Conservation (phyloP, 1,140 invertebrate species). For the Metaphire vulgaris region DNA sequence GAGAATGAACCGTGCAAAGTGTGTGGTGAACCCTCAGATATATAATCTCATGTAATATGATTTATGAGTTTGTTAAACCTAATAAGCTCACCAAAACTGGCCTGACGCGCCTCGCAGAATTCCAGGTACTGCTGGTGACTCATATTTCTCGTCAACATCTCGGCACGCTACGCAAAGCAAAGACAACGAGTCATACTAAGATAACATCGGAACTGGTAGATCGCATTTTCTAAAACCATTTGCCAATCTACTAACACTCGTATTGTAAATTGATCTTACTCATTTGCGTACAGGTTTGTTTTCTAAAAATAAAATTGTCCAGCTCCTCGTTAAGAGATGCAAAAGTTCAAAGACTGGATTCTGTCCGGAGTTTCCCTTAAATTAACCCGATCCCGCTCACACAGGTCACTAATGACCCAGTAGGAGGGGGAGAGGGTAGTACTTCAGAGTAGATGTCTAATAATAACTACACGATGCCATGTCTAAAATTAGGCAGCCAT, state of each 20-base stretch:
- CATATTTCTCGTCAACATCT: constrained; percentile 42
- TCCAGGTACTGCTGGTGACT: constrained; percentile 45
- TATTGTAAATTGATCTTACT: no score
- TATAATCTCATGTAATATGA: not conserved
- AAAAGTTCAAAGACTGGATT: constrained; percentile 57
- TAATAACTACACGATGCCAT: no score
- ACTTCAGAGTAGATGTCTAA: no score
- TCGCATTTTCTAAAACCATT: not conserved
- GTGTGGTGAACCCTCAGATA: not conserved
- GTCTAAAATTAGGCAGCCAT: no score
- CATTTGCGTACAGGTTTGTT: no score
- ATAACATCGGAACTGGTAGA: not conserved
- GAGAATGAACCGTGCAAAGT: not conserved
- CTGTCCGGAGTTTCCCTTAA: constrained; percentile 49
- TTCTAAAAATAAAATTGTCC: no score
- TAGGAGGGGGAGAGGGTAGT: no score
- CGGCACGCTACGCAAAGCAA: constrained; percentile 42
- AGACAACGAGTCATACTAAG: constrained; percentile 3
- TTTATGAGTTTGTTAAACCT: not conserved
- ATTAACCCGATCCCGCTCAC: no score
- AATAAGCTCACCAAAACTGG: constrained; percentile 42
- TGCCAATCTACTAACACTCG: not conserved
- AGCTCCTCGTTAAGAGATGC: constrained; percentile 51
- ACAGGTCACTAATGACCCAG: no score
- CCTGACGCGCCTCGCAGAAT: constrained; percentile 54